These are phyloP conservation scores for Daubentonia madagascariensis DNA, from an alignment of 2,113 vertebrate genomes.

Conservation along the genomic window DNA sequence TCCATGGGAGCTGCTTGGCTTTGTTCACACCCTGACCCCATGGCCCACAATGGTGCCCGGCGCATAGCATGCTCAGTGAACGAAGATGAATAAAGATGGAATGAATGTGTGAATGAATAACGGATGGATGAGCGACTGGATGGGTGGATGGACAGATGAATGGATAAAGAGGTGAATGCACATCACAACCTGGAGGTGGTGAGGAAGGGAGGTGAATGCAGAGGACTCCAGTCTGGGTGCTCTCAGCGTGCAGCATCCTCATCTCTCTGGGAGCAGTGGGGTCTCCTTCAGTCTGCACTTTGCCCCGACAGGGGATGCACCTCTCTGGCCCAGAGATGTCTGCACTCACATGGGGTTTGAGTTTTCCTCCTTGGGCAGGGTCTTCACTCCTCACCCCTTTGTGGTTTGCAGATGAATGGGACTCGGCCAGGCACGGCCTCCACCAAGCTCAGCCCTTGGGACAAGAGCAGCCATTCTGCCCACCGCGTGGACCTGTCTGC, in stretches of 20 bases:
- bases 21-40: rapidly evolving
- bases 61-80: rapidly evolving
- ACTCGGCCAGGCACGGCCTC: conserved; percentile 89
- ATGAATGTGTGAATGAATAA: rapidly evolving
- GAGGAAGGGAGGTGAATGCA: neutral
- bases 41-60: rapidly evolving
- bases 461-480: conserved; percentile 93
- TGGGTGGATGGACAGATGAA: neutral
- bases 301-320: rapidly evolving
- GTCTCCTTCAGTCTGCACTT: neutral
- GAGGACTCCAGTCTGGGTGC: neutral
- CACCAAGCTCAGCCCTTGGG: conserved; percentile 93
- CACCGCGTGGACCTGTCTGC: conserved; percentile 93
- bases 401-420: conserved; percentile 89
- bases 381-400: neutral
- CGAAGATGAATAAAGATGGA: neutral
- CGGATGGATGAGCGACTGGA: neutral
- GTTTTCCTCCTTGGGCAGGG: rapidly evolving
- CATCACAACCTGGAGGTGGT: rapidly evolving
- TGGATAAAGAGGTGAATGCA: neutral
- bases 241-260: neutral
- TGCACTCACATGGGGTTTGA: rapidly evolving
- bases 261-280: neutral
- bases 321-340: neutral
- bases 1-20: too few relatives aligned